Base-by-base conservation (phyloP, 2,888 invertebrate genomes). In the Actias luna region DNA sequence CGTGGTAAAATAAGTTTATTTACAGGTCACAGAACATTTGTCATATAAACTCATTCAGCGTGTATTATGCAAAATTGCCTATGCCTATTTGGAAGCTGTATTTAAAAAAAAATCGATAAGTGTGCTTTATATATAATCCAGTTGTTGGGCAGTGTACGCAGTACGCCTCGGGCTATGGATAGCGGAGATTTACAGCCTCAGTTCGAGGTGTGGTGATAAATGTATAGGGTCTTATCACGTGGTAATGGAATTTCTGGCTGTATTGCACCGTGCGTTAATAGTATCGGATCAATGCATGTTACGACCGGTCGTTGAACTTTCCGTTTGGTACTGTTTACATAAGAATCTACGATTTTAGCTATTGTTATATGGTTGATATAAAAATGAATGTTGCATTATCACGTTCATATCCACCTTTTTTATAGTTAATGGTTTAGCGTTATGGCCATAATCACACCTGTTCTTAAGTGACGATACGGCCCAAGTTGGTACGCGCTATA, bases 141-240 rank as follows among this genome's bases (percentile, higher is more conserved):
- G 22, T 29, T 62, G 61, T 31, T 57, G 42, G n/a, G 42, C n/a
- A 62, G 39, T 62, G 57, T 57, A 58, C 61, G n/a, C 22, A 25
- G 25, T 50, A 25, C 46, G 59, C 60, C 58, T 31, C 31, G 29
- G 55, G 81, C 80, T 79, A 75, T 76, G 50, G 52, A 36, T 59
- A 46, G 22, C 76, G 65, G 77, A 85, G 85, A 88, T 87, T 88
- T 88, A 87, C 79, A 77, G 78, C 72, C 64, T 67, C 67, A 63
- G 64, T 67, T 75, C 78, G 73, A 79, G 79, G 79, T 75, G 75
- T 74, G 82, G 85, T 87, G 89, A 88, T 89, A 88, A 87, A 90
- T 90, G 87, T 89, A 89, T 88, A 78, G 82, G 70, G 68, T 72
- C 84, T 90, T 90, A 90, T 89, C 90, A 85, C 73, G 76, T 73